Conservation (phyloP, 2,888 invertebrate genomes). For the Liposcelis brunnea region DNA sequence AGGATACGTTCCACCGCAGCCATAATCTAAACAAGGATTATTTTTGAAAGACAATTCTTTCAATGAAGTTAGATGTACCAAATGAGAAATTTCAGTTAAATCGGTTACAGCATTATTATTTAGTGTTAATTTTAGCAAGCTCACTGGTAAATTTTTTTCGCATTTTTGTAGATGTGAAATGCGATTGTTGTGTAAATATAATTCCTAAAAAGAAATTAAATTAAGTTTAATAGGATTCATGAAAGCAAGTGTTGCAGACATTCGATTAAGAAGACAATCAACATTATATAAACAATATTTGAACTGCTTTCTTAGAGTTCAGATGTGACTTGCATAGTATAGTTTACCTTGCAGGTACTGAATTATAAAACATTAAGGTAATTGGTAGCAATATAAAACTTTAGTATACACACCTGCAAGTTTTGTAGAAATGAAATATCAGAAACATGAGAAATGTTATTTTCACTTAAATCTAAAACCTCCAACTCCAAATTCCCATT, state of each 20-base stretch:
- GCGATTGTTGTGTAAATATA: conserved; percentile 72
- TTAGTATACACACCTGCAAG: conserved; percentile 52
- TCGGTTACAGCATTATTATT: conserved; percentile 71
- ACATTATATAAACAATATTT: no score
- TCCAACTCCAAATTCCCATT: conserved; percentile 65
- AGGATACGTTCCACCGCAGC: conserved; percentile 64
- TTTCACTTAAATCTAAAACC: conserved; percentile 74
- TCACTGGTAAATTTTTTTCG: conserved; percentile 62
- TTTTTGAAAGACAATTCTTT: conserved; percentile 69
- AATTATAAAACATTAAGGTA: no score
- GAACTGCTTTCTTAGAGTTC: no score
- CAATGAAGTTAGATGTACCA: conserved; percentile 56
- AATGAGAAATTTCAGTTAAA: conserved; percentile 68
- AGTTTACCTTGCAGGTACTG: no score
- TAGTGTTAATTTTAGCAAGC: conserved; percentile 55
- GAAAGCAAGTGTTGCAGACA: no score
- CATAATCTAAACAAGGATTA: conserved; percentile 73
- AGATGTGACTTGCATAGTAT: no score
- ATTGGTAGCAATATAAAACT: no score
- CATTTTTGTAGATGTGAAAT: conserved; percentile 65
- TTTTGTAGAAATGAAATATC: conserved; percentile 68
- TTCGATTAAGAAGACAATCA: no score
- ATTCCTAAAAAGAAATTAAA: conserved; percentile 38
- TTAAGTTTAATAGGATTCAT: no score
- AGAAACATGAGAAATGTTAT: conserved; percentile 66